Base-by-base conservation (phyloP, 2,797 vertebrate species). In the Labeo calbasu region DNA sequence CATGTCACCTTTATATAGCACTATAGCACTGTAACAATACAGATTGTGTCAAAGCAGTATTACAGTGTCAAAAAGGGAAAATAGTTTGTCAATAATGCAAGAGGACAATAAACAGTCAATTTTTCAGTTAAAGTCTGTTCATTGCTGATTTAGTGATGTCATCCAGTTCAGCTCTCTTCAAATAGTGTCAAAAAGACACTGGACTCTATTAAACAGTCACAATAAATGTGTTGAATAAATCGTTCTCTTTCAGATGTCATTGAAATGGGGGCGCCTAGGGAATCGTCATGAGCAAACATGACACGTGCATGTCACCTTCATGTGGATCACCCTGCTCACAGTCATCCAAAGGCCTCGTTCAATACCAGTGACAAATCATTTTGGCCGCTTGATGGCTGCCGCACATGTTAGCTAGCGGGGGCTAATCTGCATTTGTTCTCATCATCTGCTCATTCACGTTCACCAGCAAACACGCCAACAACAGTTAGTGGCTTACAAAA, bases 391-490 rank as follows among this genome's bases (percentile, higher is more conserved):
- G 32, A 82, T 46, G 32, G 50, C 71, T 66, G 14, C 48, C 21
- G 81, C 61, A 55, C 59, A 83, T 83, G 72, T 48, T 46, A 28
- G 46, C 28, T 76, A 66, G 48, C n/a, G 71, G 71, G 21, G 71
- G 80, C 55, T 63, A 50, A 53, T 76, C 57, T 66, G 28, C 59
- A 83, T 77, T 19, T 71, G 81, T 63, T 82, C 40, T 55, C 79
- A 76, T 87, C 81, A 66, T 81, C 87, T 87, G 86, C 63, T 73
- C 81, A 66, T 79, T 81, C 61, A 75, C 21, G 6, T 65, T 86
- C 65, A 63, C 43, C 55, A 23, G 14, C 66, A 82, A 40, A 43
- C 57, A 15, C 11, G 23, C 66, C 73, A 55, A 53, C 80, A 81
- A 21, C 80, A 78, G 21, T 70, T 72, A 73, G 68, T 84, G 75